Percentiles rank a stretch among this genome's conserved stretches.
phyloP scores from a whole-genome alignment of 2,797 vertebrate genomes.

The Syndactyla subalaris region DNA sequence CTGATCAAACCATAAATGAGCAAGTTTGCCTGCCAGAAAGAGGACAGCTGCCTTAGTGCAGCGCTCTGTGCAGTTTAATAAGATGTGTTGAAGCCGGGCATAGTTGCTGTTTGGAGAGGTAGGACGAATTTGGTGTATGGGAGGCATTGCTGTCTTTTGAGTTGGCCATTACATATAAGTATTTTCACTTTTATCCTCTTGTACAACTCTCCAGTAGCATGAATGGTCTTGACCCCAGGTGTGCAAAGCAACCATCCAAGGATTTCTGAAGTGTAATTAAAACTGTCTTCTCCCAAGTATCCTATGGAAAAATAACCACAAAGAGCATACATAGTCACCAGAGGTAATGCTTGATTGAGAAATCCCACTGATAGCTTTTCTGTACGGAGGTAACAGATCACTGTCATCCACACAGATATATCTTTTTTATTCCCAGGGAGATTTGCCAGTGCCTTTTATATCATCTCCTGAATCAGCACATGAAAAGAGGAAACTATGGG shows the following conservation, averaged over 20 bases:
- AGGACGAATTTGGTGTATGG: not conserved
- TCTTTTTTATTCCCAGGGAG: not conserved
- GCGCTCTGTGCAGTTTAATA: not conserved
- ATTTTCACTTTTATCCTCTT: not conserved
- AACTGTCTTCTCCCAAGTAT: not conserved
- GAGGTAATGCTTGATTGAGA: not conserved
- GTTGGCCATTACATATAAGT: not conserved
- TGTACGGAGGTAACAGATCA: not conserved
- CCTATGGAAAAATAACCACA: not conserved
- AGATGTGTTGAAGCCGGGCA: not conserved
- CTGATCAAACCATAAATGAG: not conserved
- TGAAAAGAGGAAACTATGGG: not conserved
- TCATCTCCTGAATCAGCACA: not conserved
- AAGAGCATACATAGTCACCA: not conserved
- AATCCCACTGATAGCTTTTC: not conserved
- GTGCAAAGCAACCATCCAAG: not conserved
- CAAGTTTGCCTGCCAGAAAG: not conserved
- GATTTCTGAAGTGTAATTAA: not conserved
- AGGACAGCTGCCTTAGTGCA: not conserved
- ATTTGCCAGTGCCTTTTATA: not conserved
- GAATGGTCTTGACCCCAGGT: not conserved
- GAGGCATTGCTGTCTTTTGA: not conserved
- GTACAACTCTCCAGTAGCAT: not conserved
- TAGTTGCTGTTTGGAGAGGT: not conserved
- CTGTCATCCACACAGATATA: not conserved